phyloP scores from a whole-genome alignment of 2,113 vertebrate species.

The Phaethornis superciliosus region DNA sequence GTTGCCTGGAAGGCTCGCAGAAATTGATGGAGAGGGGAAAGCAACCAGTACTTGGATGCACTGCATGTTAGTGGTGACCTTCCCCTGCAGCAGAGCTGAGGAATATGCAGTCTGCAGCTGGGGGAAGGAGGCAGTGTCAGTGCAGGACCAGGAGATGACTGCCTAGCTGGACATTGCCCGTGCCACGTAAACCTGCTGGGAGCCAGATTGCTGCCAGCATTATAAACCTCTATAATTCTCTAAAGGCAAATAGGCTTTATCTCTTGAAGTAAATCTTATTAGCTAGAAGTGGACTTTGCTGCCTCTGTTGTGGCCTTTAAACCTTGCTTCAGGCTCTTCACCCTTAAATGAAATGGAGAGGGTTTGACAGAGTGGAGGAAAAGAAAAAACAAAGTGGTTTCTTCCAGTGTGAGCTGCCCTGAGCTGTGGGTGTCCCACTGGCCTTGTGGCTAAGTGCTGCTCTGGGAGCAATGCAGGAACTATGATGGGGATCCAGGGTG shows the following conservation, averaged over 20 bases:
- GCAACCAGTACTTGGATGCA: background rate
- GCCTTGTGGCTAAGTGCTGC: background rate
- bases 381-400: background rate
- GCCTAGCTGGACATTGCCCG: slow-evolving; percentile 9
- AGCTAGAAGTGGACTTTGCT: slow-evolving; percentile 38
- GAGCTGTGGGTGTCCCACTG: background rate
- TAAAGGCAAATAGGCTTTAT: background rate
- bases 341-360: background rate
- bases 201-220: background rate
- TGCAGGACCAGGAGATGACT: background rate
- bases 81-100: background rate
- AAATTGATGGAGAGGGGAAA: background rate
- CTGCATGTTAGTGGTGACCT: background rate
- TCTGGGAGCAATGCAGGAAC: background rate
- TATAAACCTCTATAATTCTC: background rate
- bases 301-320: background rate
- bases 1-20: background rate
- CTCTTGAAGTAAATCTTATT: slow-evolving; percentile 6
- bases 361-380: background rate
- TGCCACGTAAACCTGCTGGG: background rate
- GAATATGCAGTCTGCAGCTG: slow-evolving; percentile 29
- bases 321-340: background rate
- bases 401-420: background rate
- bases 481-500: background rate
- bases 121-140: background rate